These are phyloP conservation scores for Temnothorax longispinosus DNA, from an alignment of 1,140 invertebrate species.

Conservation along the genomic window DNA sequence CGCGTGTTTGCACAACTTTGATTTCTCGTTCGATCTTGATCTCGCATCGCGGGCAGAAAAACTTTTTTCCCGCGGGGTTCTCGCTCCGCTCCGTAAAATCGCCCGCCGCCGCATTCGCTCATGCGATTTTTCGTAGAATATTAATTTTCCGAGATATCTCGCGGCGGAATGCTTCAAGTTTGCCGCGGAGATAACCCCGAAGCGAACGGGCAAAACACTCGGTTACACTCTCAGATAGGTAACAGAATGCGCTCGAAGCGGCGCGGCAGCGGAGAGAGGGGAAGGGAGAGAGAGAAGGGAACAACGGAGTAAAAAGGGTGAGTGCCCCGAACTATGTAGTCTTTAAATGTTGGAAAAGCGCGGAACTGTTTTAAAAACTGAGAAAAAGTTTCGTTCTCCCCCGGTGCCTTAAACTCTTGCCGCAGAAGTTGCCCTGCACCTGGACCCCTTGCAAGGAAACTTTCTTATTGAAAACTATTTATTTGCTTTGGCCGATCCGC, in stretches of 20 bases:
- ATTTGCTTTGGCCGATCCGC: slow-evolving; percentile 65
- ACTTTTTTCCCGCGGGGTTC: slow-evolving; percentile 2
- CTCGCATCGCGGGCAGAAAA: slow-evolving; percentile 25
- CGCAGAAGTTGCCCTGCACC: slow-evolving; percentile 62
- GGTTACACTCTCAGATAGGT: slow-evolving; percentile 16
- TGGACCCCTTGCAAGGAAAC: slow-evolving; percentile 63
- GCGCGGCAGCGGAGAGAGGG: no score
- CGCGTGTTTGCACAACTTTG: slow-evolving; percentile 38
- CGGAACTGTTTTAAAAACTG: slow-evolving; percentile 75
- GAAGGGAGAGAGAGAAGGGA: no score
- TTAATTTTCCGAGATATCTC: slow-evolving; percentile 46
- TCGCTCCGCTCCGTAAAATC: slow-evolving; percentile 13
- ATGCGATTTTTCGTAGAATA: slow-evolving; percentile 46
- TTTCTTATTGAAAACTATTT: slow-evolving; percentile 75
- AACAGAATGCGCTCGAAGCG: slow-evolving; percentile 35
- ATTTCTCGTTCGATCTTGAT: slow-evolving; percentile 33
- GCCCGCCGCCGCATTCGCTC: neutral
- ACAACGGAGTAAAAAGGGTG: neutral
- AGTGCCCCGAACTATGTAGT: slow-evolving; percentile 53
- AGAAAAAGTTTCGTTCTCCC: slow-evolving; percentile 70
- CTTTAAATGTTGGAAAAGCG: slow-evolving; percentile 69
- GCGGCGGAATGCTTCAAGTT: slow-evolving; percentile 38
- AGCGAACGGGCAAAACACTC: slow-evolving; percentile 27
- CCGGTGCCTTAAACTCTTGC: slow-evolving; percentile 62
- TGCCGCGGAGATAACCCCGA: slow-evolving; percentile 42